Evolutionary conservation across 1,140 invertebrate genomes (phyloP).

Genomic region (Bombyx mori): DNA sequence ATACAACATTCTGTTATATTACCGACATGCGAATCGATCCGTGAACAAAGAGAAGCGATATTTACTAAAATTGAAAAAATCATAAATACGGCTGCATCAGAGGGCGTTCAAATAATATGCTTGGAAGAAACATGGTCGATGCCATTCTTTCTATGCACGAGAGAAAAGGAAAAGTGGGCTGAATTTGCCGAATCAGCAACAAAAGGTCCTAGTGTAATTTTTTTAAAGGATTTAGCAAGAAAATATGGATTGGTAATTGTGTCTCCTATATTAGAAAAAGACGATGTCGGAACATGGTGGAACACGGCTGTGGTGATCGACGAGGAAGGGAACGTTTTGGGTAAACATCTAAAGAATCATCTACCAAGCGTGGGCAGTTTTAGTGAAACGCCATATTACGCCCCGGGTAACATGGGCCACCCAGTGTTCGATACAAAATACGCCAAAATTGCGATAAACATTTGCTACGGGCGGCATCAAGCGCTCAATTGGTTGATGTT

Average conservation of each 20-base stretch:
- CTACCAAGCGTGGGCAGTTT: constrained; percentile 98
- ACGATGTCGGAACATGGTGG: constrained; percentile 89
- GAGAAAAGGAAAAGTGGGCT: constrained; percentile 95
- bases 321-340: constrained; percentile 87
- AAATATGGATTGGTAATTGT: constrained; percentile 95
- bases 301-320: constrained; percentile 97
- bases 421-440: constrained; percentile 91
- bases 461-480: constrained; percentile 98
- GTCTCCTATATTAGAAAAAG: constrained; percentile 94
- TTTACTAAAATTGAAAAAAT: constrained; percentile 84
- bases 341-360: constrained; percentile 98
- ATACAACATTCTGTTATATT: constrained; percentile 92
- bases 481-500: constrained; percentile 98
- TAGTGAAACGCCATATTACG: constrained; percentile 98
- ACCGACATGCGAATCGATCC: constrained; percentile 81
- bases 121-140: constrained; percentile 99
- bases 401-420: constrained; percentile 95
- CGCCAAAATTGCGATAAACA: constrained; percentile 94
- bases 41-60: constrained; percentile 85
- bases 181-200: constrained; percentile 96
- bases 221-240: constrained; percentile 84
- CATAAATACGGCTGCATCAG: constrained; percentile 84
- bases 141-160: constrained; percentile 98
- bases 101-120: constrained; percentile 91
- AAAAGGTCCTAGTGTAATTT: constrained; percentile 86